A percentile compares a stretch with the other conserved stretches of the same genome.
Conservation (phyloP, 1,140 invertebrate species). For the Neodiprion fabricii region DNA sequence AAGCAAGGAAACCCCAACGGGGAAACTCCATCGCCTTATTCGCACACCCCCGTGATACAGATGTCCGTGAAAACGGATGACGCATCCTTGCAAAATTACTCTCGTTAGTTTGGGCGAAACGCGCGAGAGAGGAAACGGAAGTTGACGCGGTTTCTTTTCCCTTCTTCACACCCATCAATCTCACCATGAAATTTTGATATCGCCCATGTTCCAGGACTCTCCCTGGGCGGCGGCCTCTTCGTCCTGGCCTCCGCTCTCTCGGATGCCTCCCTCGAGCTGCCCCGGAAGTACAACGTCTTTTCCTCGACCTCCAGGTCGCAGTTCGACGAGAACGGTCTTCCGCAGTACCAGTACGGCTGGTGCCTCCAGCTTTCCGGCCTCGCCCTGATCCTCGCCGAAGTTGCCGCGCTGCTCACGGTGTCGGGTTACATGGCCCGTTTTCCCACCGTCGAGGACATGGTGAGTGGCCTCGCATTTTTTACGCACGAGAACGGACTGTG, state of each 20-base stretch:
- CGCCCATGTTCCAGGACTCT: slow-evolving; percentile 63
- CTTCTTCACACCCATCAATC: no score
- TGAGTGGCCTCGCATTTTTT: slow-evolving; percentile 41
- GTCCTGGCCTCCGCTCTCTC: slow-evolving; percentile 70
- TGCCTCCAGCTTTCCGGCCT: slow-evolving; percentile 73
- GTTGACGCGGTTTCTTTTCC: no score
- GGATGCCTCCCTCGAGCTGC: slow-evolving; percentile 65
- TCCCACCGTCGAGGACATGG: slow-evolving; percentile 70
- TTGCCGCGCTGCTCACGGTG: slow-evolving; percentile 70
- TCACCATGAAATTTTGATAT: no score
- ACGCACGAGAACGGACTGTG: neutral
- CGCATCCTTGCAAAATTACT: neutral
- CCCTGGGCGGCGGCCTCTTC: slow-evolving; percentile 68
- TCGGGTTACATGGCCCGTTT: slow-evolving; percentile 70
- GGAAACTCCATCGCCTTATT: neutral
- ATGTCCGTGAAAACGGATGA: no score
- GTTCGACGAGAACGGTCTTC: slow-evolving; percentile 53
- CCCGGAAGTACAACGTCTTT: slow-evolving; percentile 50
- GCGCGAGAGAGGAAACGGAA: no score
- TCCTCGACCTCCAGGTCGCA: slow-evolving; percentile 51
- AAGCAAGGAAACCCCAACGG: no score
- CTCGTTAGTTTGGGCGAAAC: no score
- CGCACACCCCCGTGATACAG: neutral
- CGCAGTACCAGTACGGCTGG: slow-evolving; percentile 74
- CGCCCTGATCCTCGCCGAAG: slow-evolving; percentile 71